Evolutionary conservation across 2,888 invertebrate species (phyloP), one percentile per base, ranked within the genome.

Genomic region (Aromia moschata): DNA sequence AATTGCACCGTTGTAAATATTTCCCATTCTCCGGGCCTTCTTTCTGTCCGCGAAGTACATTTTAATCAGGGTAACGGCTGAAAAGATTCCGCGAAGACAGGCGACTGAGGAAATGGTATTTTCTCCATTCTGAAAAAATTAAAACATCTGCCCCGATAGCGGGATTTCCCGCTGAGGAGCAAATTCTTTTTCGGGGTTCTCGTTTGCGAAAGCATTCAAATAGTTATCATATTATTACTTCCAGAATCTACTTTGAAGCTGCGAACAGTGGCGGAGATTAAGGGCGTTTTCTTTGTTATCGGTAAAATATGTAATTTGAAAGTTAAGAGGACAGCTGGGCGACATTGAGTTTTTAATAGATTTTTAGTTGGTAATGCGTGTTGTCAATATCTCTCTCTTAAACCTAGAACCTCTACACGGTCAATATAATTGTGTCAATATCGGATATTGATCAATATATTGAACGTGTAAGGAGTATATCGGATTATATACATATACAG

Each of bases 31-130:
- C 41, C 38, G 49, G 36, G 56, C 56, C 54, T 44, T 56, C 43
- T 58, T 49, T 55, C 44, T 38, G 44, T 36, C 51, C 30, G 30
- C 45, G 51, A 56, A 56, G 58, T 56, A 54, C 51, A 56, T 59
- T 62, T 59, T 54, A 62, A 62, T 62, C 58, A 62, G 58, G 49
- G 49, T 38, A 54, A 44, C 56, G 56, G 46, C 37, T 56, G 62
- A 54, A 62, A 62, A 56, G 54, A 59, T 53, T 49, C 59, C 53
- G 54, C 47, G 59, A 56, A 62, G 56, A 51, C 18, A 62, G 33
- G 56, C 54, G 57, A 62, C 58, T 62, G 62, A 56, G 36, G 36
- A 45, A 45, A 59, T 51, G 12, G 51, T 37, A 53, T 53, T 51
- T 49, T 43, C 44, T 38, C 40, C 54, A 51, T 45, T 62, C 53